These are phyloP conservation scores for Bombus superbus DNA, from an alignment of 1,140 invertebrate genomes.

Conservation along the genomic window DNA sequence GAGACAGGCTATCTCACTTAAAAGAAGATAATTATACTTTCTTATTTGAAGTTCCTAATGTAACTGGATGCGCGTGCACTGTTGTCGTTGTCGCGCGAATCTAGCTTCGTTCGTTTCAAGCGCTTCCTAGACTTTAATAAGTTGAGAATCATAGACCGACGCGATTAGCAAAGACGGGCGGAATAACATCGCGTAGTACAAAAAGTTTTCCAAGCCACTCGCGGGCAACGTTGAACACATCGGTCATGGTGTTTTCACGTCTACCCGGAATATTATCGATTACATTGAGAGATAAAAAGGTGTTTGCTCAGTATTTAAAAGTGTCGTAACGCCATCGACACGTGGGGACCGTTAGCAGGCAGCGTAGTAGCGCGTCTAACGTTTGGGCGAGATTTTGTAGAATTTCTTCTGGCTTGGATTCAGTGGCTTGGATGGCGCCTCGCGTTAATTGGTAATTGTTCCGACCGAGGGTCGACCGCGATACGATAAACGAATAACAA, in stretches of 20 bases:
- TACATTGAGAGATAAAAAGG: conserved; percentile 44
- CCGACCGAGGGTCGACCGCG: conserved; percentile 5
- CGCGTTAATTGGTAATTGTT: conserved; percentile 38
- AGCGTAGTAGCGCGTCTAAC: not conserved
- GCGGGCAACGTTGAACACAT: not conserved
- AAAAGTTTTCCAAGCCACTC: not conserved
- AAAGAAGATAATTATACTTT: not conserved
- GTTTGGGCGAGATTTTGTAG: not conserved
- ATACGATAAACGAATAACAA: conserved; percentile 37
- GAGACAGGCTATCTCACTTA: not conserved
- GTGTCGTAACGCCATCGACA: conserved; percentile 50
- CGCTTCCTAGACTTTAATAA: too few species aligned
- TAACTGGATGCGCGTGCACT: too few species aligned
- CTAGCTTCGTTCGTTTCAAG: too few species aligned
- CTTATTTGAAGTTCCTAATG: too few species aligned
- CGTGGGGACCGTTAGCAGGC: conserved; percentile 5
- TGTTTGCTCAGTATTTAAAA: conserved; percentile 38
- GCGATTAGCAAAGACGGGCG: not conserved
- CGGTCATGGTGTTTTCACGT: conserved; percentile 29
- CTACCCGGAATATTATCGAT: conserved; percentile 24
- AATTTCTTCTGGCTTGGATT: conserved; percentile 1
- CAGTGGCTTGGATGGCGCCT: not conserved
- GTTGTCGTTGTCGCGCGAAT: too few species aligned
- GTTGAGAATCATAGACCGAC: not conserved
- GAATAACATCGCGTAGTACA: not conserved